Conservation (phyloP, 2,888 invertebrate species). For the Bombylius major region DNA sequence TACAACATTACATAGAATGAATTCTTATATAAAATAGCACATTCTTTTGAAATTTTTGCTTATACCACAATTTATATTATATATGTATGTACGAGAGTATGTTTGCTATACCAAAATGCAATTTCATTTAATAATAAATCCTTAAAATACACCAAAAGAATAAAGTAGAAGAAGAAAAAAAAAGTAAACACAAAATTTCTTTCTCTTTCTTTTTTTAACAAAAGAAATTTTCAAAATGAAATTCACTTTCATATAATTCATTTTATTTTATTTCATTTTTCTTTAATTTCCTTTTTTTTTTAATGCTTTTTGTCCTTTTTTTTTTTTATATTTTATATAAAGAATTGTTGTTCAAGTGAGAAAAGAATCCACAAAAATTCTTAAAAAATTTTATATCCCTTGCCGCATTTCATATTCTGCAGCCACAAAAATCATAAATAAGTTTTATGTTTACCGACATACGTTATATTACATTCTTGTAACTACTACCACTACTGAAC, state of each 20-base stretch:
- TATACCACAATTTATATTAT: no score
- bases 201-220: no score
- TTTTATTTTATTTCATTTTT: background rate
- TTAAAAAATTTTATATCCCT: no score
- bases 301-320: background rate
- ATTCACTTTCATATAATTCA: background rate
- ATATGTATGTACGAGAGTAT: no score
- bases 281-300: background rate
- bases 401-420: conserved; percentile 13
- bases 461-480: background rate
- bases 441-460: conserved; percentile 12
- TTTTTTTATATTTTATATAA: background rate
- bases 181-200: background rate
- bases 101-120: background rate
- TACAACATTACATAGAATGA: no score
- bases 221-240: background rate
- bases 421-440: conserved; percentile 15
- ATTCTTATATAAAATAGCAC: no score
- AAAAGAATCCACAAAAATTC: no score
- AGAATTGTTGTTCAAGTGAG: no score
- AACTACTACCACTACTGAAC: no score
- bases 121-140: background rate
- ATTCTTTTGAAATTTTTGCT: no score
- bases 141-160: background rate
- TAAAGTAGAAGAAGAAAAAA: background rate